A percentile compares a stretch with the other conserved stretches of the same genome.
phyloP scores from a whole-genome alignment of 1,140 invertebrate genomes.

The Halesus radiatus region DNA sequence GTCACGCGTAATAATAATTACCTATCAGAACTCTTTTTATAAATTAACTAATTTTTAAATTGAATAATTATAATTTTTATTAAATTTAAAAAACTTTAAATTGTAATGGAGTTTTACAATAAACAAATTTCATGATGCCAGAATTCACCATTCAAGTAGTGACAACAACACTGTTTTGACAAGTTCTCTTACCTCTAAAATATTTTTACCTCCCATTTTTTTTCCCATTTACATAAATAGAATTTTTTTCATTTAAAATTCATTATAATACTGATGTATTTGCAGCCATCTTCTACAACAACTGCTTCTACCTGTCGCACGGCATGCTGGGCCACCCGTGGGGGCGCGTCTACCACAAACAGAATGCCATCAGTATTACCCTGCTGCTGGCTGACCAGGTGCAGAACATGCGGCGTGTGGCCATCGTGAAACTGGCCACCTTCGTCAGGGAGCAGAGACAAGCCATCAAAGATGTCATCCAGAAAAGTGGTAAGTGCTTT shows the following conservation, averaged over 20 bases:
- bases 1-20: too few species aligned
- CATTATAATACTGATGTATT: constrained; percentile 44
- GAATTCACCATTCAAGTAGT: not conserved
- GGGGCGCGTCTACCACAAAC: constrained; percentile 60
- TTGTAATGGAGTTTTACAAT: too few species aligned
- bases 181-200: too few species aligned
- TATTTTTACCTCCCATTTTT: too few species aligned
- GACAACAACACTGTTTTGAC: too few species aligned
- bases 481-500: constrained; percentile 59
- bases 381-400: constrained; percentile 63
- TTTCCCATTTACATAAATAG: too few species aligned
- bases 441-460: constrained; percentile 64
- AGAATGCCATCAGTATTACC: constrained; percentile 61
- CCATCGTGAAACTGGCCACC: constrained; percentile 64
- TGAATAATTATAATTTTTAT: too few species aligned
- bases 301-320: constrained; percentile 68
- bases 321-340: constrained; percentile 66
- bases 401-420: constrained; percentile 64
- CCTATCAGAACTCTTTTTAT: too few species aligned
- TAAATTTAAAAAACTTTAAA: too few species aligned
- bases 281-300: constrained; percentile 69
- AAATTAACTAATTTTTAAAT: too few species aligned
- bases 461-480: constrained; percentile 61
- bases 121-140: not conserved
- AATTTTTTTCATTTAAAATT: too few species aligned